Evolutionary conservation across 2,113 vertebrate species (phyloP).

Genomic region (Orientallactaga bullata): DNA sequence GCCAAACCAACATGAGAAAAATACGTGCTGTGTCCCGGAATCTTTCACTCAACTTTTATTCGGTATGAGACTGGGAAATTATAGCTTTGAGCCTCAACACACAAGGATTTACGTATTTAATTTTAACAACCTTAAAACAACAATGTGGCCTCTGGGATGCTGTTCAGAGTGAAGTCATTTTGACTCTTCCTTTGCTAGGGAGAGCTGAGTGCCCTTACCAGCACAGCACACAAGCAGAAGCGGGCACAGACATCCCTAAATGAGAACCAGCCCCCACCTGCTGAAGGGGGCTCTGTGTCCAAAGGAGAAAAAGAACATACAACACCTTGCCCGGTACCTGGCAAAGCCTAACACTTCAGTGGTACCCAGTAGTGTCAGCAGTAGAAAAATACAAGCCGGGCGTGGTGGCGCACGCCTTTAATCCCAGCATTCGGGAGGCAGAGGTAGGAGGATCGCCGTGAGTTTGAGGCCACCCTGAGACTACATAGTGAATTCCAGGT

Average conservation of each 20-base stretch:
- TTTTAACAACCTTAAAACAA: slow-evolving; percentile 32
- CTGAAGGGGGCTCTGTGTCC: background rate
- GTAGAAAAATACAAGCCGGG: background rate
- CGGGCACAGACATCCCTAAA: background rate
- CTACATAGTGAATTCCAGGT: too few relatives aligned
- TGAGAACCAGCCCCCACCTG: background rate
- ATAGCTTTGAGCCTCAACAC: slow-evolving; percentile 23
- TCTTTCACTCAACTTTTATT: slow-evolving; percentile 56
- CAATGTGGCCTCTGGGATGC: background rate
- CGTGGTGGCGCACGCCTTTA: too few relatives aligned
- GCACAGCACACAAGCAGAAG: background rate
- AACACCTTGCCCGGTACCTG: background rate
- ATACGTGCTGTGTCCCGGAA: background rate
- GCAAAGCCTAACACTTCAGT: background rate
- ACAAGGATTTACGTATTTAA: background rate
- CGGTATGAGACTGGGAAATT: slow-evolving; percentile 47
- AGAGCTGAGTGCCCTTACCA: background rate
- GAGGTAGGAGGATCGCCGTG: too few relatives aligned
- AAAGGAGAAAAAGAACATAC: background rate
- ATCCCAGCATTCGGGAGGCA: too few relatives aligned
- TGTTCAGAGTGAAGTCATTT: background rate
- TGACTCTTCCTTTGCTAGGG: background rate
- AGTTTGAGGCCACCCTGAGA: too few relatives aligned
- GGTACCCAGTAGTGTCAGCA: background rate
- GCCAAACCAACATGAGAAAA: slow-evolving; percentile 31